Evolutionary conservation across 2,113 vertebrate species (phyloP).

Genomic region (Tyrannus savana): DNA sequence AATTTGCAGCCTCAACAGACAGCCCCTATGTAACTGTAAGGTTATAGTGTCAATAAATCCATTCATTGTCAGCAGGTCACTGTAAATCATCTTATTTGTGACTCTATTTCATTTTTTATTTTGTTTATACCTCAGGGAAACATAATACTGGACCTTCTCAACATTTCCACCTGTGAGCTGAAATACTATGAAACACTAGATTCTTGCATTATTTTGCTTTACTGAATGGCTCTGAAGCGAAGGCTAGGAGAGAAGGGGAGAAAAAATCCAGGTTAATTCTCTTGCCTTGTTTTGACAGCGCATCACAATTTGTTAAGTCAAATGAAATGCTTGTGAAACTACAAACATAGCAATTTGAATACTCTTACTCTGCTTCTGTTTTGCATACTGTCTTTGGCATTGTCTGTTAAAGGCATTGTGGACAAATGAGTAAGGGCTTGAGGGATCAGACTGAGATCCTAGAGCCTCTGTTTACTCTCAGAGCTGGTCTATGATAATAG

Average conservation of each 20-base stretch:
- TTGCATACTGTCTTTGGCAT: background rate
- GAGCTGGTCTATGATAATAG: background rate
- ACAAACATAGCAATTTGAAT: background rate
- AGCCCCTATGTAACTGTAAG: background rate
- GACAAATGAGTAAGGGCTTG: background rate
- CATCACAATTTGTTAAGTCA: constrained; percentile 5
- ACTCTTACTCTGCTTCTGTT: background rate
- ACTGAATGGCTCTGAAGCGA: constrained; percentile 5
- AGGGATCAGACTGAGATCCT: background rate
- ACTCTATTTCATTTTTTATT: background rate
- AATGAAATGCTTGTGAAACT: background rate
- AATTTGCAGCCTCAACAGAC: background rate
- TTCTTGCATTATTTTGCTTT: constrained; percentile 30
- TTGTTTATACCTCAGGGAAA: background rate
- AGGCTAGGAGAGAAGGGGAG: background rate
- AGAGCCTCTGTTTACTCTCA: background rate
- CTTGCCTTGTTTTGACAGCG: constrained; percentile 27
- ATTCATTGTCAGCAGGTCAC: background rate
- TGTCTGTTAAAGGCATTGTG: background rate
- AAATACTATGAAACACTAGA: background rate
- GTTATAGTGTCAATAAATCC: background rate
- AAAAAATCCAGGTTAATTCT: constrained; percentile 1
- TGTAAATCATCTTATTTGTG: background rate
- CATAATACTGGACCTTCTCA: background rate
- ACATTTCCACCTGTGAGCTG: background rate